Evolutionary conservation across 2,888 invertebrate species (phyloP), one percentile per base, ranked within the genome.

Genomic region (Cancer borealis): DNA sequence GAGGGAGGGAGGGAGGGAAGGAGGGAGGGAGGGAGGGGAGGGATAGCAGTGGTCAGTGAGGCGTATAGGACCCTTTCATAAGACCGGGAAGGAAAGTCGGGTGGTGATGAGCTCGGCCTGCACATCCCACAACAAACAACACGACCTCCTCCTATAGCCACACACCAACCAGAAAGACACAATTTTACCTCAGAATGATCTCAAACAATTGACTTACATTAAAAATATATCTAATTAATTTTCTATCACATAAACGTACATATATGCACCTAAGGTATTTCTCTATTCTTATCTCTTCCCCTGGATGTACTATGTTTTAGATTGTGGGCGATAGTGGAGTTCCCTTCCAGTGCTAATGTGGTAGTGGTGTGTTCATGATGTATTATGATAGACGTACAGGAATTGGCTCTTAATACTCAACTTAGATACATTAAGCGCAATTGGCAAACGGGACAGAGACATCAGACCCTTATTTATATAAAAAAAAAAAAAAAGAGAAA

Each of bases 11-110:
- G 39, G 39, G 39, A 39, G 84, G n/a, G 17, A 39, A 21, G 21
- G 0, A 66, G 66, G n/a, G 21, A 21, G 21, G 3, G 21, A 21
- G 8, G 21, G 84, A 84, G 39, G n/a, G 39, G 39, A 39, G 84
- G n/a, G 17, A 39, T 26, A 73, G 84, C 14, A 14, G 39, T 30
- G 84, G 84, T 84, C 84, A 84, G 21, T 39, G 84, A 39, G 39
- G 84, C 84, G 84, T 84, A 39, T n/a, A 84, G 39, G 30, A 84
- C 39, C 84, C 84, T 39, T 39, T 84, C 84, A 10, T 84, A 84
- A 84, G 10, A 17, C 84, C 30, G 73, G 73, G 26, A n/a, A 79
- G 73, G 73, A 1, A 8, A 79, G 26, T 79, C 26, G 26, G 73
- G 21, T 26, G 26, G n/a, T 79, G 73, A 84, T 30, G 84, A 17